Evolutionary conservation across 1,140 invertebrate species (phyloP), one percentile per base, ranked within the genome.

Genomic region (Heliconius himera): DNA sequence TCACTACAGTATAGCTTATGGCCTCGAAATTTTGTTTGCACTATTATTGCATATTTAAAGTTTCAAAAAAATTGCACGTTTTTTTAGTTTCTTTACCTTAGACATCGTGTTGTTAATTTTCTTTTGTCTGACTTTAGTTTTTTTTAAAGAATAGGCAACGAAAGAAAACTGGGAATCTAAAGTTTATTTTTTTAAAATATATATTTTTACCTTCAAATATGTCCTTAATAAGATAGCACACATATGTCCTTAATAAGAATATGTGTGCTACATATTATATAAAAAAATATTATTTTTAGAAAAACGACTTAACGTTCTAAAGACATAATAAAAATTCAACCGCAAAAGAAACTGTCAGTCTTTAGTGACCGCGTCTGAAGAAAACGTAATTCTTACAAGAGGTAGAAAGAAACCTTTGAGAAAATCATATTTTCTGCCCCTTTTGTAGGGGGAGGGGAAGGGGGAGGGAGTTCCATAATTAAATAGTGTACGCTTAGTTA

Each of bases 401-500:
- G 78, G 80, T 84, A 83, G 74, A 85, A 86, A 79, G 81, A 85
- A 87, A 74, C 85, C 84, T 89, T 87, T 86, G 84, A 89, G 84
- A 85, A 86, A 86, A 88, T 85, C 74, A 87, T 90, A 84, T 84
- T 87, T 84, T 85, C 77, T 85, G 77, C 83, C 81, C 84, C 80
- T 86, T 72, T 88, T 87, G 81, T 85, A 79, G 82, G 66, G 77
- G 76, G 72, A 74, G 73, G 51, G 76, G 66, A 36, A 54, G 41
- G 83, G 51, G 77, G 78, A 66, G 82, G 85, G 81, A 81, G 89
- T 84, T 90, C 85, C 86, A 90, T 91, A 92, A 91, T 92, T 90
- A 91, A 92, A 91, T 92, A 91, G 90, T 90, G 85, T 82, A 88
- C 88, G 90, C 86, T 91, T 92, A 92, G 90, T 89, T 90, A 89